These are phyloP conservation scores for Agelastica alni DNA, from an alignment of 2,888 invertebrate species.

Conservation along the genomic window DNA sequence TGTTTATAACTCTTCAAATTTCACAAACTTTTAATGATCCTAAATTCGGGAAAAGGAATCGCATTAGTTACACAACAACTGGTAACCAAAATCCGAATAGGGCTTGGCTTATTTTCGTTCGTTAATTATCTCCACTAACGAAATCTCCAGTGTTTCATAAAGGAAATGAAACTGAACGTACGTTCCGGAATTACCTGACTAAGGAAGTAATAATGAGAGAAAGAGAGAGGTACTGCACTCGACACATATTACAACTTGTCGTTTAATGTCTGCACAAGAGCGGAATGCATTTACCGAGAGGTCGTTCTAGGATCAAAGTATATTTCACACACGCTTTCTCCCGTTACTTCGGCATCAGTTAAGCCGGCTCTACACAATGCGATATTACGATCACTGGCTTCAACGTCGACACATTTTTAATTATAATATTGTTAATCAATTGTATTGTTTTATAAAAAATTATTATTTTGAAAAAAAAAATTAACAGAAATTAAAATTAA, in stretches of 20 bases:
- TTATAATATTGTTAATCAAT: no score
- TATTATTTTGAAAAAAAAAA: no score
- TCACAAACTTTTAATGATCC: no score
- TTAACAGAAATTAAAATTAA: no score
- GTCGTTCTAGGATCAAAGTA: slow-evolving; percentile 21
- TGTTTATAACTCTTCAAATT: no score
- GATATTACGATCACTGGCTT: no score
- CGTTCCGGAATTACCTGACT: slow-evolving; percentile 27
- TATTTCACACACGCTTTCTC: slow-evolving; percentile 10
- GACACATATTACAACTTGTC: slow-evolving; percentile 27
- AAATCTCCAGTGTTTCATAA: slow-evolving; percentile 25
- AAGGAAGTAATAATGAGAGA: slow-evolving; percentile 30
- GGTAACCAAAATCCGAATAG: slow-evolving; percentile 7
- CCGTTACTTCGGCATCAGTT: background rate
- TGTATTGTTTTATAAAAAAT: no score
- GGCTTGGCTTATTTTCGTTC: slow-evolving; percentile 4
- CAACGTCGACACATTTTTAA: no score
- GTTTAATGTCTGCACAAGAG: slow-evolving; percentile 22
- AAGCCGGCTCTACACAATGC: no score
- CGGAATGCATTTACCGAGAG: slow-evolving; percentile 22
- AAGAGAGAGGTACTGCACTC: slow-evolving; percentile 25
- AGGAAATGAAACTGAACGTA: slow-evolving; percentile 26
- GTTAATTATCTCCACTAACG: slow-evolving; percentile 21
- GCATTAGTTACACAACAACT: background rate
- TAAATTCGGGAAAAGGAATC: no score